A percentile compares a stretch with the other conserved stretches of the same genome.
Conservation (phyloP, 2,113 vertebrate genomes). For the Nicator chloris region DNA sequence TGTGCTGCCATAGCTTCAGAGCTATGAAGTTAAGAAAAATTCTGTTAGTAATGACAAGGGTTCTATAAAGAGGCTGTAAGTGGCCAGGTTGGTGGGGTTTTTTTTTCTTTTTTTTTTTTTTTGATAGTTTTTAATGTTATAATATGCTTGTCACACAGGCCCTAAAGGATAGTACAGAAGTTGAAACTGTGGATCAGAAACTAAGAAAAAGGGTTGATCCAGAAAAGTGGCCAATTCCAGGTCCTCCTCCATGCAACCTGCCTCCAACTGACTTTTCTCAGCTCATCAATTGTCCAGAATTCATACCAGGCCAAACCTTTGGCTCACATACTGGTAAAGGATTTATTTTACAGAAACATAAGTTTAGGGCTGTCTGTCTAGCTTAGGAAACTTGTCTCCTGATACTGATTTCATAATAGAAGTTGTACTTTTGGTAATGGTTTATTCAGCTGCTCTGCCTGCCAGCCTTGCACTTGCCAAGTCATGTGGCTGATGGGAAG, state of each 20-base stretch:
- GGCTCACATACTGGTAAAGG: conserved; percentile 79
- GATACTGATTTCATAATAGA: neutral
- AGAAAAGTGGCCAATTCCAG: conserved; percentile 93
- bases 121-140: neutral
- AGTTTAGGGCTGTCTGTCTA: neutral
- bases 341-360: conserved; percentile 34
- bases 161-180: conserved; percentile 88
- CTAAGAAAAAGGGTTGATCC: conserved; percentile 88
- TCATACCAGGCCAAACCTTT: conserved; percentile 86
- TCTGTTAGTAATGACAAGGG: neutral
- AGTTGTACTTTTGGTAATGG: neutral
- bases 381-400: neutral
- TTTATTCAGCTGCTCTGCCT: neutral
- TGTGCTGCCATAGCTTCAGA: neutral
- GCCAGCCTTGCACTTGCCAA: neutral
- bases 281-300: conserved; percentile 94
- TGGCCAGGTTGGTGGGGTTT: neutral
- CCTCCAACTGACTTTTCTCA: conserved; percentile 90
- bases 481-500: neutral
- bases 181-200: conserved; percentile 87
- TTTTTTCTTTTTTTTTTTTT: neutral
- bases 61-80: neutral
- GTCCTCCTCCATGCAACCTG: conserved; percentile 69
- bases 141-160: conserved; percentile 72
- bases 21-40: neutral